Conservation (phyloP, 2,888 invertebrate genomes). For the Trissolcus brochymenae region DNA sequence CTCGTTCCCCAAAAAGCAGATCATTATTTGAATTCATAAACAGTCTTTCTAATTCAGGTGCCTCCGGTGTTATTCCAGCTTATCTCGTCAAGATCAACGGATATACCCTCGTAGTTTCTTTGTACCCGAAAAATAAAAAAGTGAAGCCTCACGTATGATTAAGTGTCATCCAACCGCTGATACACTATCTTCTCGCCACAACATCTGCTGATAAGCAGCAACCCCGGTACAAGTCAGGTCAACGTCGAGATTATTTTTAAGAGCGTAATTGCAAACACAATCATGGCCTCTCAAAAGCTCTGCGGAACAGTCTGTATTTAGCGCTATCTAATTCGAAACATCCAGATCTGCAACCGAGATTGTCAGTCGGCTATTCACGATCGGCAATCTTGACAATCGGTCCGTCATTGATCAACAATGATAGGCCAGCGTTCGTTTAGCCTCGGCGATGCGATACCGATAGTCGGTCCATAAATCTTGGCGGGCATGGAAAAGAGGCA, state of each 20-base stretch:
- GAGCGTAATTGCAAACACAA: slow-evolving; percentile 3
- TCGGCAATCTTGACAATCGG: slow-evolving; percentile 25
- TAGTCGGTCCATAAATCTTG: slow-evolving; percentile 34
- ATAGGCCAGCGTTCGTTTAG: slow-evolving; percentile 16
- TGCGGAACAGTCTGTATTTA: slow-evolving; percentile 17
- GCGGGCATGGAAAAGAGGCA: slow-evolving; percentile 10
- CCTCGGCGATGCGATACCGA: slow-evolving; percentile 3
- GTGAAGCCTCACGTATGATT: slow-evolving; percentile 1
- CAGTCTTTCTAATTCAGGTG: neutral
- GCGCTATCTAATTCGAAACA: slow-evolving; percentile 30
- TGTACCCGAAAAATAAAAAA: neutral
- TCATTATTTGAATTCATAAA: too few relatives aligned
- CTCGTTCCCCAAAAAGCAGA: too few relatives aligned
- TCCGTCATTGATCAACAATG: slow-evolving; percentile 39
- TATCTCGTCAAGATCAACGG: neutral
- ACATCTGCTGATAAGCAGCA: neutral
- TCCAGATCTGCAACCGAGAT: slow-evolving; percentile 21
- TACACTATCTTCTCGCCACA: slow-evolving; percentile 14
- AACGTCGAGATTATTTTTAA: neutral
- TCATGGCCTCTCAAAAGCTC: slow-evolving; percentile 1
- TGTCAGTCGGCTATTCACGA: slow-evolving; percentile 32
- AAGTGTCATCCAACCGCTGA: slow-evolving; percentile 28
- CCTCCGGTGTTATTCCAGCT: neutral
- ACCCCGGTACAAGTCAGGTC: too few relatives aligned
- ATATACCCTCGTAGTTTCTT: neutral